A percentile compares a stretch with the other conserved stretches of the same genome.
Conservation (phyloP, 2,797 vertebrate species). For the Halcyon badia region DNA sequence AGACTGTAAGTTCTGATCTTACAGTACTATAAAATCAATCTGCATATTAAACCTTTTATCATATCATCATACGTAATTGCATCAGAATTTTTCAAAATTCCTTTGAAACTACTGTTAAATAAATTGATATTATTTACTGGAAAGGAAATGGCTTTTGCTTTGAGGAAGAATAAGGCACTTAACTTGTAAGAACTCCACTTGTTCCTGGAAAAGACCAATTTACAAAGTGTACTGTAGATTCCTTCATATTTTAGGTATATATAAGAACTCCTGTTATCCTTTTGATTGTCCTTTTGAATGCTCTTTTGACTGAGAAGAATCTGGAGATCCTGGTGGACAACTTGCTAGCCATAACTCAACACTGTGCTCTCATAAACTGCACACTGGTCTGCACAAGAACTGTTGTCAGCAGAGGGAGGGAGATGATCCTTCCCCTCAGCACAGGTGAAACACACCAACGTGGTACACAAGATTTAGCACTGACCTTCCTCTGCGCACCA, state of each 20-base stretch:
- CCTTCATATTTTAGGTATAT: neutral
- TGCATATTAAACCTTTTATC: too few relatives aligned
- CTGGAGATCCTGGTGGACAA: neutral
- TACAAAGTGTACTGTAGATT: neutral
- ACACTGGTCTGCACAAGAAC: neutral
- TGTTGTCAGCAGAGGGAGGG: neutral
- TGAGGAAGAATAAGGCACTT: too few relatives aligned
- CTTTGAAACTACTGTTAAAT: neutral
- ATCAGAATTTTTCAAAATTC: too few relatives aligned
- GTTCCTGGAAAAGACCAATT: too few relatives aligned
- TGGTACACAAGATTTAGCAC: too few relatives aligned
- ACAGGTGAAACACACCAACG: neutral
- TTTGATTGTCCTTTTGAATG: neutral
- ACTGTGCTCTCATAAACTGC: too few relatives aligned
- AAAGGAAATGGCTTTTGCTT: neutral
- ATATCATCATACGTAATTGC: too few relatives aligned
- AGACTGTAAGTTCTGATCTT: too few relatives aligned
- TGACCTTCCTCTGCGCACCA: too few relatives aligned
- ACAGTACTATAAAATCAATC: too few relatives aligned
- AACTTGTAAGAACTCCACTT: too few relatives aligned
- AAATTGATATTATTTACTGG: neutral
- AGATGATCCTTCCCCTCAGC: neutral
- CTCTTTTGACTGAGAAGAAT: neutral
- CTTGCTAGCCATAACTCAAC: neutral
- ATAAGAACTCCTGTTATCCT: neutral